These are phyloP conservation scores for Dipodomys ordii DNA, from an alignment of 2,113 vertebrate genomes.

Conservation along the genomic window DNA sequence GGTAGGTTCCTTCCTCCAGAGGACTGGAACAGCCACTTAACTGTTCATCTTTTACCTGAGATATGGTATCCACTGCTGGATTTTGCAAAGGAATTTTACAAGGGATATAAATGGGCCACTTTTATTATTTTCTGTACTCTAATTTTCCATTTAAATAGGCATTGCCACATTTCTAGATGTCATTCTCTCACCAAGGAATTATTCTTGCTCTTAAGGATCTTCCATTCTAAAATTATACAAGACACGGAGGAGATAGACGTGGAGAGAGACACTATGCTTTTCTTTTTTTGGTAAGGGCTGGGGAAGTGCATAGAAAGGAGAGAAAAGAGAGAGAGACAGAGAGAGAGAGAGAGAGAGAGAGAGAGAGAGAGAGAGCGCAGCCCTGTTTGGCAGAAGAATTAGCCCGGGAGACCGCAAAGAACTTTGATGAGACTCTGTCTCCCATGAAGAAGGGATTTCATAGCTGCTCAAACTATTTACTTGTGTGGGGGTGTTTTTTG, in stretches of 20 bases:
- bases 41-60: not conserved
- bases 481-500: conserved; percentile 75
- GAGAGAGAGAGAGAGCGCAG: conserved; percentile 71
- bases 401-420: conserved; percentile 68
- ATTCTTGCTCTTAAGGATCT: conserved; percentile 78
- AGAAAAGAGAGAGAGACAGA: conserved; percentile 70
- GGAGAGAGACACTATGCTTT: conserved; percentile 63
- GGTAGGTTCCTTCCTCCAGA: not conserved
- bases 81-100: conserved; percentile 39
- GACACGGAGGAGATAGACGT: conserved; percentile 70
- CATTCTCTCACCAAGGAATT: conserved; percentile 63
- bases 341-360: conserved; percentile 47
- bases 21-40: not conserved
- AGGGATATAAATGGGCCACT: conserved; percentile 43
- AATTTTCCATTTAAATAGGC: conserved; percentile 48
- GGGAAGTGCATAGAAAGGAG: conserved; percentile 58
- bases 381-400: conserved; percentile 69
- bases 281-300: conserved; percentile 73
- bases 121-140: conserved; percentile 64
- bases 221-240: conserved; percentile 80
- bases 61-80: not conserved
- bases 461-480: conserved; percentile 76
- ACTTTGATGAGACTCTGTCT: conserved; percentile 42
- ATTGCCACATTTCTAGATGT: conserved; percentile 64
- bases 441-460: conserved; percentile 72